Evolutionary conservation across 2,888 invertebrate species (phyloP), one percentile per base, ranked within the genome.

Genomic region (Minunthozetes semirufus): DNA sequence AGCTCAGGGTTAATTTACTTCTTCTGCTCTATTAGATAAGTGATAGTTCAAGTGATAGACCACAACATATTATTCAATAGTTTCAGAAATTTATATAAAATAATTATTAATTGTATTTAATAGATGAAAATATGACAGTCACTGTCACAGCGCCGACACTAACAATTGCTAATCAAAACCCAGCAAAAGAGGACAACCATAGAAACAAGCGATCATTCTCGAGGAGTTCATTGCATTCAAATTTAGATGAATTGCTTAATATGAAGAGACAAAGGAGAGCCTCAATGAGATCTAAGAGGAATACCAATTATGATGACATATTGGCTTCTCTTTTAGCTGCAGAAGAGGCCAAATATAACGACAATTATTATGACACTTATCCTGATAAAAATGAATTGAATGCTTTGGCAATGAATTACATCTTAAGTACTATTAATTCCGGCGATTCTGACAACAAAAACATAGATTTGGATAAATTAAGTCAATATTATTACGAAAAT

Each of bases 401-500:
- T 42, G 29, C 29, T 38, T 29, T 42, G 27, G 68, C n/a, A 15
- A 11, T 68, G 42, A 42, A 22, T 61, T 29, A 66, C n/a, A n/a
- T 66, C 11, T 19, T 66, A 19, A 66, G 15, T 29, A 33, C 8
- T 19, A 29, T n/a, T 9, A 66, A 38, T 38, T 42, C 63, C 27
- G 33, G 33, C 19, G 63, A 66, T 19, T 19, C 11, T 15, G 61
- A 61, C 11, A 29, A 27, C 27, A 22, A 70, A 17, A 11, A 46
- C 17, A 48, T 25, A 38, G 70, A 70, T 48, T 70, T 70, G 48
- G 48, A 70, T 25, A 70, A 70, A 70, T 48, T 70, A 27, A 70
- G 19, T 27, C 42, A 70, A 70, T 70, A 70, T 48, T 66, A 66
- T 66, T 70, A 70, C 70, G 70, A 70, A 25, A 70, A 48, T 25